Evolutionary conservation across 2,888 invertebrate species (phyloP).

Genomic region (Spisula solida): DNA sequence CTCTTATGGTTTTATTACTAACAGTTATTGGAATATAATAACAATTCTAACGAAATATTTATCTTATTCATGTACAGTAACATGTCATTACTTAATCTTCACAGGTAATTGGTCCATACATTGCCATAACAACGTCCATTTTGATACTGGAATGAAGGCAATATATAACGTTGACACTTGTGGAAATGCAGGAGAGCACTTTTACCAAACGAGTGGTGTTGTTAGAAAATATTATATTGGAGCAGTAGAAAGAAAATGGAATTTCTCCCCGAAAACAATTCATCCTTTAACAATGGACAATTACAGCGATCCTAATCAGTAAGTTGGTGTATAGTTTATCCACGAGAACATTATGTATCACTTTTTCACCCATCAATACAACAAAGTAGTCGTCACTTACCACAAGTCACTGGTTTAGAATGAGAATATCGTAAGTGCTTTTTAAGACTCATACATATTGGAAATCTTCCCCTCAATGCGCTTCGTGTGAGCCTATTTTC

Average conservation of each 20-base stretch:
- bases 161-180: slow-evolving; percentile 63
- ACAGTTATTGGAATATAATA: no score
- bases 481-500: no score
- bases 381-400: background rate
- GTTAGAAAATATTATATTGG: slow-evolving; percentile 64
- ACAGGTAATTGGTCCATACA: slow-evolving; percentile 66
- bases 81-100: background rate
- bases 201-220: slow-evolving; percentile 53
- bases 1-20: no score
- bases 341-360: no score
- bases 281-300: slow-evolving; percentile 63
- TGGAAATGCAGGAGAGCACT: slow-evolving; percentile 42
- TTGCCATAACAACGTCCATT: slow-evolving; percentile 68
- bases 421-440: no score
- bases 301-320: slow-evolving; percentile 56
- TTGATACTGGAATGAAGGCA: slow-evolving; percentile 64
- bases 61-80: background rate
- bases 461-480: no score
- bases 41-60: background rate
- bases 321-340: slow-evolving; percentile 37
- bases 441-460: no score
- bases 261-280: slow-evolving; percentile 64
- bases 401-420: background rate
- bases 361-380: background rate
- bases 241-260: slow-evolving; percentile 66